phyloP scores from a whole-genome alignment of 2,888 invertebrate species.

The Eilema caniola region DNA sequence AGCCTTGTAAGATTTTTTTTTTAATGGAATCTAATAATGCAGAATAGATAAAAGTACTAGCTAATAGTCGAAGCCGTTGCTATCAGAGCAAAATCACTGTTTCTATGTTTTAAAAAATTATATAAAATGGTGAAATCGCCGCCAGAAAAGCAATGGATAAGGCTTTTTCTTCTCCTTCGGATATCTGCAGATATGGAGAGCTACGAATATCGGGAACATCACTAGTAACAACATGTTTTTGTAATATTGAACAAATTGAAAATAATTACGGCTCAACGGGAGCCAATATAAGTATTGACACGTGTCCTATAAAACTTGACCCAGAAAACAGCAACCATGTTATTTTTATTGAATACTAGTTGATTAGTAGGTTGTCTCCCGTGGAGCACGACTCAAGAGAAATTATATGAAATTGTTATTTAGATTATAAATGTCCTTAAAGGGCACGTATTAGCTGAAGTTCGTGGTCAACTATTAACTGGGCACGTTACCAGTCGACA shows the following conservation, averaged over 20 bases:
- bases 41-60: too few species aligned
- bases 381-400: background rate
- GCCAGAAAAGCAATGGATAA: background rate
- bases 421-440: too few species aligned
- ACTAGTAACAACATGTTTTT: constrained; percentile 24
- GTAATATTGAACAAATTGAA: constrained; percentile 30
- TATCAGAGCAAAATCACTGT: too few species aligned
- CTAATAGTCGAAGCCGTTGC: too few species aligned
- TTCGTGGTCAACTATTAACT: too few species aligned
- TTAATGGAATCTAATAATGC: too few species aligned
- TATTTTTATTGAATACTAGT: background rate
- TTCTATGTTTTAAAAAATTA: too few species aligned
- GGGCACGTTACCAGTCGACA: too few species aligned
- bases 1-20: too few species aligned
- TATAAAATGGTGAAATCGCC: too few species aligned
- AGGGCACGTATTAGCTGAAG: too few species aligned
- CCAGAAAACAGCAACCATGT: background rate
- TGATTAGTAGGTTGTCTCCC: background rate
- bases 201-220: background rate
- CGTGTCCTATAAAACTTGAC: background rate
- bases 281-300: background rate
- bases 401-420: background rate
- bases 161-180: background rate
- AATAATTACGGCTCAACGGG: constrained; percentile 11
- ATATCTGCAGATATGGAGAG: too few species aligned